phyloP scores from a whole-genome alignment of 2,888 invertebrate species.

The Bellardia pandia region DNA sequence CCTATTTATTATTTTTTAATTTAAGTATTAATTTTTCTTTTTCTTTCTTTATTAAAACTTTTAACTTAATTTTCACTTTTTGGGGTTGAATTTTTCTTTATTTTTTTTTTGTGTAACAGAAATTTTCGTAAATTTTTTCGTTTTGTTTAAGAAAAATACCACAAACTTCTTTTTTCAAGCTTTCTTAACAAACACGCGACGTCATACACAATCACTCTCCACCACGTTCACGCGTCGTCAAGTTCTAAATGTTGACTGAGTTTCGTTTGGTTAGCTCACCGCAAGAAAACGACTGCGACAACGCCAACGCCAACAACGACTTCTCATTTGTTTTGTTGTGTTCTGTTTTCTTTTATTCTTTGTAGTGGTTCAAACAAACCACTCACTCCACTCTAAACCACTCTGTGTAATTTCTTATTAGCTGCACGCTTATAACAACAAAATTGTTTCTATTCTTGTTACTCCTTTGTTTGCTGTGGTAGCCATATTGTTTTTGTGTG shows the following conservation, averaged over 20 bases:
- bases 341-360: constrained; percentile 52
- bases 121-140: constrained; percentile 47
- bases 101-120: constrained; percentile 13
- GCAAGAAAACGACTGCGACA: constrained; percentile 78
- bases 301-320: constrained; percentile 42
- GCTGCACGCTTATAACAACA: background rate
- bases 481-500: constrained; percentile 66
- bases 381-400: constrained; percentile 17
- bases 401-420: constrained; percentile 46
- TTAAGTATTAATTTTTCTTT: background rate
- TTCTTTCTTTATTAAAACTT: background rate
- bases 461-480: constrained; percentile 20
- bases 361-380: constrained; percentile 28
- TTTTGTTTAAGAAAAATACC: constrained; percentile 46
- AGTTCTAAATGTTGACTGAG: constrained; percentile 82
- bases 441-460: constrained; percentile 27
- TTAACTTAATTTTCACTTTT: constrained; percentile 15
- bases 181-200: constrained; percentile 69
- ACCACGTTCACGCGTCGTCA: constrained; percentile 82
- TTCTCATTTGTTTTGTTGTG: constrained; percentile 55
- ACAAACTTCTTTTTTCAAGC: constrained; percentile 53
- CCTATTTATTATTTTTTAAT: background rate
- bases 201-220: constrained; percentile 75
- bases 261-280: constrained; percentile 79
- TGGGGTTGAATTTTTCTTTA: background rate